phyloP scores from a whole-genome alignment of 2,797 vertebrate genomes.

The Halcyon badia region DNA sequence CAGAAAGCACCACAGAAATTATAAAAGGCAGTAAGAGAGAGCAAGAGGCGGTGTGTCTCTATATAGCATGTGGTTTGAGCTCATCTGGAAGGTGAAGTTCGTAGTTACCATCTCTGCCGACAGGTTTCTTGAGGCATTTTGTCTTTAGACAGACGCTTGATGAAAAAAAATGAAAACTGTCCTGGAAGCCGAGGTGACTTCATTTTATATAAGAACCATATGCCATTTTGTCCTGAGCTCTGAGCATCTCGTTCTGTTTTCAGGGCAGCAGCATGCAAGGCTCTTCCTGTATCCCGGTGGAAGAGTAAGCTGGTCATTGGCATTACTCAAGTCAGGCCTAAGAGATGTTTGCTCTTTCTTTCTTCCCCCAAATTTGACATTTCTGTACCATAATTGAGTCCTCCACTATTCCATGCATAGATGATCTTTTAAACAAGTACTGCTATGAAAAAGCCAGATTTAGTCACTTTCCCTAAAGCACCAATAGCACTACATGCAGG shows the following conservation, averaged over 20 bases:
- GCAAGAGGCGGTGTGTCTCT: not conserved
- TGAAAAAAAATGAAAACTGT: not conserved
- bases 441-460: not conserved
- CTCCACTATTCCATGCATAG: not conserved
- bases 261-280: not conserved
- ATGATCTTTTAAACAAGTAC: not conserved
- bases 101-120: not conserved
- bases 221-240: not conserved
- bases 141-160: not conserved
- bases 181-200: not conserved
- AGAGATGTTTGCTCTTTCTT: not conserved
- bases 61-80: not conserved
- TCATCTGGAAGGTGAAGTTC: not conserved
- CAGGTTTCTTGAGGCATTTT: not conserved
- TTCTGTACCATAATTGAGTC: not conserved
- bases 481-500: not conserved
- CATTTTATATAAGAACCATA: not conserved
- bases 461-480: slow-evolving; percentile 13
- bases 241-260: not conserved
- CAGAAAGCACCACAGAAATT: not conserved
- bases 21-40: not conserved
- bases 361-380: not conserved
- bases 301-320: not conserved
- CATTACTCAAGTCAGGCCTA: not conserved
- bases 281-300: not conserved